These are phyloP conservation scores for Acanthisitta chloris DNA, from an alignment of 2,113 vertebrate genomes.

Conservation along the genomic window DNA sequence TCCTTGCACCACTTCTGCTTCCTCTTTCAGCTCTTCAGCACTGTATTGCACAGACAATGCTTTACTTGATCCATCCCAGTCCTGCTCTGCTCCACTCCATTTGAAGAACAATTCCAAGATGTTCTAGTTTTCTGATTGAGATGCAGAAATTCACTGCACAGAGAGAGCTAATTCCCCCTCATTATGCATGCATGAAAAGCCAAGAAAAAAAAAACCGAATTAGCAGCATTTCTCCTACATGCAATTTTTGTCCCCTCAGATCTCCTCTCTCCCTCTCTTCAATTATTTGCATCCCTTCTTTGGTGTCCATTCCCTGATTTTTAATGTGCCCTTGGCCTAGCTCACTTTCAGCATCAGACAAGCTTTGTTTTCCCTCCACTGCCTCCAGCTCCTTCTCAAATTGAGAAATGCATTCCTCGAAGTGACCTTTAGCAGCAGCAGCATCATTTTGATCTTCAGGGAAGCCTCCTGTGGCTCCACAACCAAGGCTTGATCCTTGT, in stretches of 20 bases:
- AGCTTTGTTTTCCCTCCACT: neutral
- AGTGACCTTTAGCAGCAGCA: constrained; percentile 13
- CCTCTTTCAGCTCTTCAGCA: neutral
- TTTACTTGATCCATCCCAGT: neutral
- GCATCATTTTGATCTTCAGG: neutral
- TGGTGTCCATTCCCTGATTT: neutral
- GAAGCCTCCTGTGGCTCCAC: neutral
- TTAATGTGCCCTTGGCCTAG: neutral
- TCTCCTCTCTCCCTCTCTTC: neutral
- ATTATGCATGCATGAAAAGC: neutral
- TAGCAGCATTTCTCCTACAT: neutral
- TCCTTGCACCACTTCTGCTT: neutral
- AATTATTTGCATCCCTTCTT: neutral
- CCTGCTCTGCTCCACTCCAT: neutral
- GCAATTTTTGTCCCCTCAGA: rapidly evolving
- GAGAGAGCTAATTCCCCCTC: neutral
- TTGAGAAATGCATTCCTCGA: neutral
- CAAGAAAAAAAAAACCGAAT: neutral
- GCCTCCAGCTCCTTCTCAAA: neutral
- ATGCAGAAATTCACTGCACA: neutral
- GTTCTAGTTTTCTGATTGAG: neutral
- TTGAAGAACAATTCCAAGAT: neutral
- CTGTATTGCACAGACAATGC: neutral
- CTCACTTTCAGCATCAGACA: neutral
- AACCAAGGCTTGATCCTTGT: neutral